phyloP scores from a whole-genome alignment of 1,140 invertebrate species.

The Berghia stephanieae region DNA sequence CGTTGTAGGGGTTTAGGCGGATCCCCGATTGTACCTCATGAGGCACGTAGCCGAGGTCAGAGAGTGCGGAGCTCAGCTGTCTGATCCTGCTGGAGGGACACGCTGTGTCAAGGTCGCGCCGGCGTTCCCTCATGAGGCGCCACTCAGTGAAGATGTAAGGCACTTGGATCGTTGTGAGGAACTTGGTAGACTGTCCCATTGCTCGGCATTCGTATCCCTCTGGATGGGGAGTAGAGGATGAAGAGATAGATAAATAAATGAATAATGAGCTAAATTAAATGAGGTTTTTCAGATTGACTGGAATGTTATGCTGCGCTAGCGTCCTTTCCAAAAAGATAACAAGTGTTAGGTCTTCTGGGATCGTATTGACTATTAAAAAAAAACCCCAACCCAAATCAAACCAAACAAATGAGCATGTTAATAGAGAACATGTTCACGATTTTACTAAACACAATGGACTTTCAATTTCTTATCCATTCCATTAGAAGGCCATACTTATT shows the following conservation, averaged over 20 bases:
- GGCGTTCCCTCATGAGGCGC: conserved; percentile 44
- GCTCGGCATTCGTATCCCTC: conserved; percentile 58
- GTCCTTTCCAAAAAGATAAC: background rate
- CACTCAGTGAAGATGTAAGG: conserved; percentile 63
- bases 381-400: too few relatives aligned
- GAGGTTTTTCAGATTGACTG: too few relatives aligned
- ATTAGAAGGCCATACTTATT: too few relatives aligned
- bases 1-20: conserved; percentile 29
- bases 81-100: conserved; percentile 34
- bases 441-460: too few relatives aligned
- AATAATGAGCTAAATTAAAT: too few relatives aligned
- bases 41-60: conserved; percentile 39
- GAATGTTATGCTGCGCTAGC: too few relatives aligned
- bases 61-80: conserved; percentile 31
- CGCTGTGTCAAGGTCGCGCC: conserved; percentile 23
- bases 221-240: conserved; percentile 28
- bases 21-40: conserved; percentile 43
- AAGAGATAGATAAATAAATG: background rate
- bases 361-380: background rate
- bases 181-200: conserved; percentile 35
- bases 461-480: too few relatives aligned
- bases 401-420: too few relatives aligned
- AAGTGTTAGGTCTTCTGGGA: too few relatives aligned
- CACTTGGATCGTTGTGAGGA: conserved; percentile 49
- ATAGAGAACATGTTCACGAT: too few relatives aligned